Percentiles rank a stretch among this genome's conserved stretches.
These are phyloP conservation scores for Chascanopsetta lugubris DNA, from an alignment of 2,113 vertebrate species.

Conservation along the genomic window DNA sequence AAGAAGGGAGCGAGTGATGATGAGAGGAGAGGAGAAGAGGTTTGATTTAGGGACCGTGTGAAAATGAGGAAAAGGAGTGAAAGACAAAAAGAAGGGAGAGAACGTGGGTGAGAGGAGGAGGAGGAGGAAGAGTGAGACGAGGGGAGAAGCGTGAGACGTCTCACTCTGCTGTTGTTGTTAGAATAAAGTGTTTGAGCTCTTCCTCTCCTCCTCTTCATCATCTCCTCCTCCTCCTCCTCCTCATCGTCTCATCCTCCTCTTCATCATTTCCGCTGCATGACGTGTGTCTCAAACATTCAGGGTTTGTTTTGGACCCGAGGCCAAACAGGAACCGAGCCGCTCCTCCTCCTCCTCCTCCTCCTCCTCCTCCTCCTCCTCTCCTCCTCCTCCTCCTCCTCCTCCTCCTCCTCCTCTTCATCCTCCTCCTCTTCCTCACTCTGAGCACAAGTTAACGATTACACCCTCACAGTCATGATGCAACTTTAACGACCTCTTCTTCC, in stretches of 20 bases:
- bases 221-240: constrained; percentile 13
- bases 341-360: constrained; percentile 10
- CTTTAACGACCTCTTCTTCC: too few relatives aligned
- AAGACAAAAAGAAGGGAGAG: not conserved
- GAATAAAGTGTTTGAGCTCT: constrained; percentile 5
- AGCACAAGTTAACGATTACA: too few relatives aligned
- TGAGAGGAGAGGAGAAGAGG: not conserved
- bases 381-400: too few relatives aligned
- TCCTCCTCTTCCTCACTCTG: too few relatives aligned
- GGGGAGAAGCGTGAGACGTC: constrained; percentile 5
- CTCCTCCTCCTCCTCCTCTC: not conserved
- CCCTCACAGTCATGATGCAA: too few relatives aligned
- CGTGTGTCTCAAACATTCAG: constrained; percentile 35
- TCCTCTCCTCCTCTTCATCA: constrained; percentile 8
- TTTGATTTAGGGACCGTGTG: not conserved
- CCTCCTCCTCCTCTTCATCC: too few relatives aligned
- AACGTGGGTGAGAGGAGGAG: not conserved
- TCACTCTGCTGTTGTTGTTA: constrained; percentile 29
- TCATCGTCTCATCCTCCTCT: not conserved
- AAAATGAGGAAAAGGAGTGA: not conserved
- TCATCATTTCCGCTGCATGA: constrained; percentile 30
- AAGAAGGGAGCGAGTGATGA: not conserved
- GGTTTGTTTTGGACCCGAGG: constrained; percentile 51
- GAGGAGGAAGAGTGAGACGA: not conserved
- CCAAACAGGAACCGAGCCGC: not conserved